Evolutionary conservation across 1,140 invertebrate species (phyloP), one percentile per base, ranked within the genome.

Genomic region (Nixonia krombeini): DNA sequence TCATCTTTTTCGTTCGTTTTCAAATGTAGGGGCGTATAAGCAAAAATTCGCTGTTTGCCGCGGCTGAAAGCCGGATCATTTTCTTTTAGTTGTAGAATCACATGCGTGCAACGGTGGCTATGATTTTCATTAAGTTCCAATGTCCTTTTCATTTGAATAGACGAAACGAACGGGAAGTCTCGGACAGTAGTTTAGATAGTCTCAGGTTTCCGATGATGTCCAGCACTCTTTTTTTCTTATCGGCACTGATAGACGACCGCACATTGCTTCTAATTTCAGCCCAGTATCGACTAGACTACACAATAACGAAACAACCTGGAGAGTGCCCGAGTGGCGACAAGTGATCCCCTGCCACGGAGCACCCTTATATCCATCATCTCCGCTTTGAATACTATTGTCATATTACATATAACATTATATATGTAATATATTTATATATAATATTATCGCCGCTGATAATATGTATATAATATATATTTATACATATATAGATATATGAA

Each of bases 211-310:
- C 62, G 33, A 64, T 72, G 63, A 63, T 72, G 61, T 70, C 57
- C 57, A 66, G 59, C 45, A 64, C 58, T 61, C 49, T 66, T 61
- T 68, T 23, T 56, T 72, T 63, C 45, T 68, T 68, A 53, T 52
- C 50, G 61, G 56, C 52, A 65, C 56, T 70, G 55, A 62, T 67
- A 70, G 56, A 70, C 55, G 58, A 59, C 44, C 62, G 62, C 58
- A 68, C 58, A 70, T 62, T 64, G 52, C 63, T 72, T 68, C 62
- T 70, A 72, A 67, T 85, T 85, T 74, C 81, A 86, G 85, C 83
- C 63, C 80, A 84, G 63, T 86, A 84, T 61, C 80, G 83, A 55
- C 61, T 86, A 66, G 84, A 86, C 70, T 86, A 85, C 63, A 73
- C 78, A 56, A 79, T 81, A 74, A 76, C 80, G 74, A 85, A 86